These are phyloP conservation scores for Acleris literana DNA, from an alignment of 2,888 invertebrate genomes.

Conservation along the genomic window DNA sequence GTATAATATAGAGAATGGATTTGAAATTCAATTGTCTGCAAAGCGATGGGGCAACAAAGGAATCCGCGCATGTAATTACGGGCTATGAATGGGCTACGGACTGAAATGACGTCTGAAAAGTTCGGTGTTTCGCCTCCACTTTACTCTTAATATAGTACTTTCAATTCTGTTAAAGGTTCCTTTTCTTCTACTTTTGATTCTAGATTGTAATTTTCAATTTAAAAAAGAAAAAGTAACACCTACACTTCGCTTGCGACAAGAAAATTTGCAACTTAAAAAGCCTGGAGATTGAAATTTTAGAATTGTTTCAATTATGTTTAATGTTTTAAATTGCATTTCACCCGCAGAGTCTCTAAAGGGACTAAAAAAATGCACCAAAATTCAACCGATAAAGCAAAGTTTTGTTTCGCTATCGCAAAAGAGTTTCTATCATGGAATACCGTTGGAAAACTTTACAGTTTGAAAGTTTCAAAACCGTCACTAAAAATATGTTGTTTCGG, in stretches of 20 bases:
- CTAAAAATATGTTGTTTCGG: conserved; percentile 38
- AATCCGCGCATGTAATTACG: conserved; percentile 68
- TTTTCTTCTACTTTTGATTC: conserved; percentile 25
- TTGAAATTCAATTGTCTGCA: conserved; percentile 68
- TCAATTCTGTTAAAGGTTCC: conserved; percentile 35
- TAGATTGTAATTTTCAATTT: conserved; percentile 29
- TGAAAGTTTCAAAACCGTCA: conserved; percentile 30
- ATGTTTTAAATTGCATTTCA: conserved; percentile 23
- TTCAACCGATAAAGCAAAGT: conserved; percentile 21
- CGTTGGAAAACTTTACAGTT: conserved; percentile 28
- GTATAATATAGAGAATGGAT: conserved; percentile 55
- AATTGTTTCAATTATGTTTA: conserved; percentile 20
- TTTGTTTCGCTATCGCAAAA: conserved; percentile 22
- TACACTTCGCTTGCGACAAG: conserved; percentile 3
- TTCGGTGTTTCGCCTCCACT: conserved; percentile 53
- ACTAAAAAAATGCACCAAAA: conserved; percentile 14
- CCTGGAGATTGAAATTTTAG: conserved; percentile 2
- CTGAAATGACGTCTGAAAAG: conserved; percentile 69
- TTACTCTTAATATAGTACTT: conserved; percentile 39
- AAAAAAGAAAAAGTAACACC: conserved; percentile 19
- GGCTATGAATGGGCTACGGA: conserved; percentile 56
- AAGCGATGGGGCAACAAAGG: conserved; percentile 61
- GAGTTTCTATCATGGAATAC: conserved; percentile 27
- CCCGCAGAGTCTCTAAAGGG: background rate
- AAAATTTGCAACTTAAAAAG: background rate